phyloP scores from a whole-genome alignment of 2,888 invertebrate genomes.

The Limenitis arthemis region DNA sequence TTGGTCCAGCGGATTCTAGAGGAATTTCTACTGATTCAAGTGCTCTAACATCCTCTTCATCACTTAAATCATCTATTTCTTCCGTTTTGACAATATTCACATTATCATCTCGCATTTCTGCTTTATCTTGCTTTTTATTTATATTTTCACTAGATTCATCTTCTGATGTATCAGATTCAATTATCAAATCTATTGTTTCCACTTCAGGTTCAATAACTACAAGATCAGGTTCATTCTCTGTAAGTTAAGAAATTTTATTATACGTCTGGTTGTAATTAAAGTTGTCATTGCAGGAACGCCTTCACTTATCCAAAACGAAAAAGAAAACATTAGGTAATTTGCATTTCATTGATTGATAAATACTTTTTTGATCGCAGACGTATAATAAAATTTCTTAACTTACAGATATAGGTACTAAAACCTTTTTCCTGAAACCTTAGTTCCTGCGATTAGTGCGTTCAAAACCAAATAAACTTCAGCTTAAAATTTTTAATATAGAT shows the following conservation, averaged over 20 bases:
- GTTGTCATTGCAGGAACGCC: too few relatives aligned
- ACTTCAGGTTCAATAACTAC: conserved; percentile 44
- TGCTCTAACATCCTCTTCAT: conserved; percentile 9
- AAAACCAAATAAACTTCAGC: too few relatives aligned
- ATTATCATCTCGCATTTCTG: neutral
- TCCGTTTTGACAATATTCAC: conserved; percentile 13
- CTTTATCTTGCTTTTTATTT: neutral
- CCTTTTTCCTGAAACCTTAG: too few relatives aligned
- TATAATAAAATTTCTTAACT: too few relatives aligned
- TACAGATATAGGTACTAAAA: too few relatives aligned
- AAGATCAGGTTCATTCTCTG: conserved; percentile 41
- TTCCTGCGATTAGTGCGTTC: too few relatives aligned
- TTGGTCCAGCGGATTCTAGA: conserved; percentile 1
- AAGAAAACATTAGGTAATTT: too few relatives aligned
- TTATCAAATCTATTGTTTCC: conserved; percentile 45
- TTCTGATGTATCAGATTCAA: conserved; percentile 32
- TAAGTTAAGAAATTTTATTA: conserved; percentile 16
- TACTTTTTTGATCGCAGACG: too few relatives aligned
- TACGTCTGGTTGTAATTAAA: too few relatives aligned
- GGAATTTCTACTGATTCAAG: conserved; percentile 18
- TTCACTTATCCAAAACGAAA: too few relatives aligned
- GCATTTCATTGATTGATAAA: too few relatives aligned
- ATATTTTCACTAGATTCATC: neutral
- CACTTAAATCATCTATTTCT: conserved; percentile 10
- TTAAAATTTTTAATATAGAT: too few relatives aligned